These are phyloP conservation scores for Eulithis testata DNA, from an alignment of 2,888 invertebrate genomes.

Conservation along the genomic window DNA sequence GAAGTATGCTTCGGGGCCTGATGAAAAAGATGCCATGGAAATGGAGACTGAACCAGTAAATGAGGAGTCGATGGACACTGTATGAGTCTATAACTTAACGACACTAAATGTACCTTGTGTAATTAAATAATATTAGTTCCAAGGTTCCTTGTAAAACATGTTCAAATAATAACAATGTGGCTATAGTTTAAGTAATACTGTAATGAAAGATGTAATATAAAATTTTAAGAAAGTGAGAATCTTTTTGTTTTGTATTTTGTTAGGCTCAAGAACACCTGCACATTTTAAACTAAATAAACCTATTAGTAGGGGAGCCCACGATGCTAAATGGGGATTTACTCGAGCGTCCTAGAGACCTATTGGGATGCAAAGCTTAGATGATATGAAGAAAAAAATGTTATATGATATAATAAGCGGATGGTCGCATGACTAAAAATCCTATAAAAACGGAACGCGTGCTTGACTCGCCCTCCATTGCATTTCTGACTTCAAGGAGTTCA, in stretches of 20 bases:
- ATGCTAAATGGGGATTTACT: no score
- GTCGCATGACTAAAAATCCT: no score
- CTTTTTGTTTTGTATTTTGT: conserved; percentile 36
- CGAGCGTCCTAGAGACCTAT: no score
- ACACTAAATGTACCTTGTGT: conserved; percentile 45
- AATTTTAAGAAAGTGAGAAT: conserved; percentile 31
- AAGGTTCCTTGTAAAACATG: conserved; percentile 45
- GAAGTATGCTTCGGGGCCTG: conserved; percentile 85
- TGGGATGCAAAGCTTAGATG: no score
- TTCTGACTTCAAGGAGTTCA: no score
- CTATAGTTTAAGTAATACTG: conserved; percentile 13
- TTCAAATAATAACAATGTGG: conserved; percentile 18
- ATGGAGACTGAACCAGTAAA: conserved; percentile 82
- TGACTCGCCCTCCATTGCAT: no score
- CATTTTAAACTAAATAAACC: conserved; percentile 52
- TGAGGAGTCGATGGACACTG: conserved; percentile 81
- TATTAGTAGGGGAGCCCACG: no score
- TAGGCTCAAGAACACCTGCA: conserved; percentile 46
- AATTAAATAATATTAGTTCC: conserved; percentile 64
- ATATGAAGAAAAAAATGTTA: no score
- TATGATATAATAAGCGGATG: no score
- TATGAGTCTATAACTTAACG: conserved; percentile 59
- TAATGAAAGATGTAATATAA: conserved; percentile 15
- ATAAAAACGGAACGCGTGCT: no score
- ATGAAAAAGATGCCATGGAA: conserved; percentile 78